These are phyloP conservation scores for Platysteira castanea DNA, from an alignment of 2,113 vertebrate genomes.

Conservation along the genomic window DNA sequence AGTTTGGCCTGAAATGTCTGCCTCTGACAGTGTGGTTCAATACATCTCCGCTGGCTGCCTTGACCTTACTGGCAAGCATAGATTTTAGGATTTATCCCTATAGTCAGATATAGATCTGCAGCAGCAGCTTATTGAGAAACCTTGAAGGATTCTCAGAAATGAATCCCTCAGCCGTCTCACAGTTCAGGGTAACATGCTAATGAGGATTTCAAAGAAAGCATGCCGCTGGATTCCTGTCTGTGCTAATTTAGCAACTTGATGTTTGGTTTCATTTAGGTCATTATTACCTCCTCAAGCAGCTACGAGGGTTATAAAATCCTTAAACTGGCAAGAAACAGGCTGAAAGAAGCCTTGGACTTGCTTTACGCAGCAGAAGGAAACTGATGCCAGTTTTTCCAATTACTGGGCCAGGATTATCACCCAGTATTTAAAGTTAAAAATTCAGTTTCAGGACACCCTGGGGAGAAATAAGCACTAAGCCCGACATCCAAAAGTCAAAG, in stretches of 20 bases:
- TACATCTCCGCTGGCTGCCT: slow-evolving; percentile 53
- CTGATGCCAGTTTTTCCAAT: slow-evolving; percentile 16
- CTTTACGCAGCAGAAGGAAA: neutral
- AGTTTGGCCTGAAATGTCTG: slow-evolving; percentile 37
- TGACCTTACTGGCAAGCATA: slow-evolving; percentile 68
- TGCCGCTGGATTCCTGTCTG: slow-evolving; percentile 30
- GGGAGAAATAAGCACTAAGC: neutral
- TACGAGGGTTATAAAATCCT: neutral
- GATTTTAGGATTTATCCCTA: slow-evolving; percentile 69
- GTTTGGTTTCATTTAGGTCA: slow-evolving; percentile 1
- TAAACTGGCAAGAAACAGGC: neutral
- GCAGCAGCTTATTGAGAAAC: slow-evolving; percentile 51
- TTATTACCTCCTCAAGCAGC: neutral
- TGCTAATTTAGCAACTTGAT: neutral
- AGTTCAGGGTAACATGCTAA: slow-evolving; percentile 6
- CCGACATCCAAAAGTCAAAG: neutral
- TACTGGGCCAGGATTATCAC: neutral
- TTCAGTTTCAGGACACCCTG: neutral
- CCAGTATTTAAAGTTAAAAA: neutral
- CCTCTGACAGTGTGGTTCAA: slow-evolving; percentile 59
- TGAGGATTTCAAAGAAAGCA: slow-evolving; percentile 45
- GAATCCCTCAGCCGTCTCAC: slow-evolving; percentile 1
- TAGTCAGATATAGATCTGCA: slow-evolving; percentile 64
- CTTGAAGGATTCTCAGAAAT: slow-evolving; percentile 64
- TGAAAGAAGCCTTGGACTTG: neutral